phyloP scores from a whole-genome alignment of 2,113 vertebrate species.

The Bothrops jararaca region DNA sequence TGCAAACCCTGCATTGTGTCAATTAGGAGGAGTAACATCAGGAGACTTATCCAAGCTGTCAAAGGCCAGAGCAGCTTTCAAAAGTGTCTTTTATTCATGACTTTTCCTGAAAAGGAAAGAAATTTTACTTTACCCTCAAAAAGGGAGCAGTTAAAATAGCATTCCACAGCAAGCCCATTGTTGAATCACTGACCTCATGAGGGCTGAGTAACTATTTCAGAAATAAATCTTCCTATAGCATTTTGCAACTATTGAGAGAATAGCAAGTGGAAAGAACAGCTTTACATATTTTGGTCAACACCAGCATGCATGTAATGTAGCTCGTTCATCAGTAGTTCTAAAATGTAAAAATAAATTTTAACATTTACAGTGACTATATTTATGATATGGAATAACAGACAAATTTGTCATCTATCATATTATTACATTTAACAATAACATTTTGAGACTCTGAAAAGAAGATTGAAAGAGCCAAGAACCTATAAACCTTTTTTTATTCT shows the following conservation, averaged over 20 bases:
- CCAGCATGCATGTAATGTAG: background rate
- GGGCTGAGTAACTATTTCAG: background rate
- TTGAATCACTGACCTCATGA: slow-evolving; percentile 42
- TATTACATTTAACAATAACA: background rate
- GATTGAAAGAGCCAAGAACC: background rate
- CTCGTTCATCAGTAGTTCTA: background rate
- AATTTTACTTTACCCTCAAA: background rate
- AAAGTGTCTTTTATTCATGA: slow-evolving; percentile 13
- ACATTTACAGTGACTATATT: background rate
- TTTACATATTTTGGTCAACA: background rate
- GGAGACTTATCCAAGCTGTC: slow-evolving; percentile 35
- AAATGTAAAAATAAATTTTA: background rate
- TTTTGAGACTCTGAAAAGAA: background rate
- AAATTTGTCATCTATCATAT: background rate
- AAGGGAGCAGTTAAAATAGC: slow-evolving; percentile 36
- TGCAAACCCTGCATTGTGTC: slow-evolving; percentile 49
- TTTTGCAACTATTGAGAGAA: background rate
- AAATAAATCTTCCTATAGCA: slow-evolving; percentile 20
- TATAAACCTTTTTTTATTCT: background rate
- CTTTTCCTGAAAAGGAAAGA: slow-evolving; percentile 35
- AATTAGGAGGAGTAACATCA: slow-evolving; percentile 51
- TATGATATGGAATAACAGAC: background rate
- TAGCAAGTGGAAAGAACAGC: background rate
- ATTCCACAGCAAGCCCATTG: slow-evolving; percentile 35
- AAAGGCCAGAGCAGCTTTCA: slow-evolving; percentile 42